Evolutionary conservation across 2,113 vertebrate genomes (phyloP), one percentile per base, ranked within the genome.

Genomic region (Myxocyprinus asiaticus): DNA sequence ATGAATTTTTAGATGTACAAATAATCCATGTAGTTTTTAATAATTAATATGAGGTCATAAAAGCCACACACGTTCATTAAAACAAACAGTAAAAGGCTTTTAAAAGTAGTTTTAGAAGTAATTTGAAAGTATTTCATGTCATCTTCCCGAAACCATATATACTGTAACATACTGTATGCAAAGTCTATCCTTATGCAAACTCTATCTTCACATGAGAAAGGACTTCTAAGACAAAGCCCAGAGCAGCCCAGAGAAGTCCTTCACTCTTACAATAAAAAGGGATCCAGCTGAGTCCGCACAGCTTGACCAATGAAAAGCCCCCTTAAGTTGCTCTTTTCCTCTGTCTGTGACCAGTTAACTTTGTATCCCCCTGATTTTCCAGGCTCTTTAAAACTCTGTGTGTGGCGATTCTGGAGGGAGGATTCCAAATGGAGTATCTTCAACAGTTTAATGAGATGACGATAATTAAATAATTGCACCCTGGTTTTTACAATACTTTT

Each of bases 241-340:
- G 48, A 61, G 33, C 70, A 12, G 63, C 6, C 64, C 53, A 64
- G 69, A 33, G 61, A 50, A 71, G 50, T 71, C 67, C 45, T 71
- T 68, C 43, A 50, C 42, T 64, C 68, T 59, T 76, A 81, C 82
- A 82, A 76, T 75, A 81, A 77, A 73, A 47, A 72, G 3, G 11
- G 47, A 76, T 68, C 81, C 82, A 82, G 82, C 86, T 86, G 88
- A 86, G 80, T 80, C 87, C 81, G 83, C 82, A 89, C 75, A 66
- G 81, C 82, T 58, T 55, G 43, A 87, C 86, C 86, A 87, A 82
- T 81, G 63, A 63, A 53, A 81, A 53, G 53, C 69, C 66, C 70
- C 71, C 77, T 86, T 83, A n/a, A 70, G 78, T 58, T 82, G 22
- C 74, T 7, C 71, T 67, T 72, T 64, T 53, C 48, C 82, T 58